Evolutionary conservation across 2,888 invertebrate species (phyloP).

Genomic region (Orthosia gothica): DNA sequence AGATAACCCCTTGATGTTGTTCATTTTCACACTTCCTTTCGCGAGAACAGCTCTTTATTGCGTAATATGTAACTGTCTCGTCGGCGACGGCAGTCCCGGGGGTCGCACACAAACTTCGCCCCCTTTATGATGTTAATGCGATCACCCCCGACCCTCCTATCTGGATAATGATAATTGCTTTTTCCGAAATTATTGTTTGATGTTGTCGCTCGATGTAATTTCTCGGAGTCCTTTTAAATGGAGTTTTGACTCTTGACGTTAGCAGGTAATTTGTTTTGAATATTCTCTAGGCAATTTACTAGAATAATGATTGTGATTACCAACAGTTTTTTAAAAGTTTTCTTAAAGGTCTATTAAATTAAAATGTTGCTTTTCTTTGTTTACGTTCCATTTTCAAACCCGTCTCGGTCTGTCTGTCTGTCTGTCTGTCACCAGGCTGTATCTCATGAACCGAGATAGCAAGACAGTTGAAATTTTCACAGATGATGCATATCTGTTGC

Average conservation of each 20-base stretch:
- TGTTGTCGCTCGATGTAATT: conserved; percentile 88
- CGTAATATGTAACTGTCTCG: conserved; percentile 91
- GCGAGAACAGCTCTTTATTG: conserved; percentile 92
- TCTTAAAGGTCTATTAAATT: background rate
- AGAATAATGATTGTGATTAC: conserved; percentile 36
- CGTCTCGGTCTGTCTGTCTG: no score
- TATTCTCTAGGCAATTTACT: conserved; percentile 55
- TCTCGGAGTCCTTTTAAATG: conserved; percentile 80
- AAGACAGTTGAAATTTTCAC: no score
- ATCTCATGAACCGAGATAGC: no score
- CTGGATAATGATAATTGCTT: conserved; percentile 91
- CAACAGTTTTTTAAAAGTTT: background rate
- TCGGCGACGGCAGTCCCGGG: conserved; percentile 89
- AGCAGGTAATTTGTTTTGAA: conserved; percentile 81
- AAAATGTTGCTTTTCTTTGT: no score
- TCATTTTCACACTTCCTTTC: conserved; percentile 92
- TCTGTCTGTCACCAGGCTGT: no score
- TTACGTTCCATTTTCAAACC: no score
- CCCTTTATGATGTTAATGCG: conserved; percentile 91
- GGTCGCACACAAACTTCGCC: conserved; percentile 87
- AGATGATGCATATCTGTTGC: no score
- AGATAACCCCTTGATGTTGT: conserved; percentile 92
- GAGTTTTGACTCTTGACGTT: conserved; percentile 81
- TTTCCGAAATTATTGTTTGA: conserved; percentile 91
- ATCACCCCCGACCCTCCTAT: conserved; percentile 89